Conservation (phyloP, 2,113 vertebrate species). For the Carassius gibelio region DNA sequence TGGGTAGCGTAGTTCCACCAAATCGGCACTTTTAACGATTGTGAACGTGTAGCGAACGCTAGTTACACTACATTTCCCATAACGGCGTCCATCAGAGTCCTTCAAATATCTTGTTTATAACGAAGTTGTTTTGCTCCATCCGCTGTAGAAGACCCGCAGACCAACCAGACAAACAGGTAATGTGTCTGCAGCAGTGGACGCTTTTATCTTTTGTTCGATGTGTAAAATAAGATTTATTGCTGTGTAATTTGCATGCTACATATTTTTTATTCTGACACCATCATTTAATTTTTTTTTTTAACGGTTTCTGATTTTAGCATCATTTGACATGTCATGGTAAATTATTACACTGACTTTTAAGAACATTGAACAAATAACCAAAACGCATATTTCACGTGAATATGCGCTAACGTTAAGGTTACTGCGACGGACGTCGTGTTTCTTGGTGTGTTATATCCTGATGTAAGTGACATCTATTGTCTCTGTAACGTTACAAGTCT, state of each 20-base stretch:
- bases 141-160: constrained; percentile 55
- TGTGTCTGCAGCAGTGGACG: constrained; percentile 40
- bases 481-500: not conserved
- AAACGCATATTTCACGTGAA: not conserved
- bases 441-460: not conserved
- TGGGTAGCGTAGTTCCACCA: constrained; percentile 56
- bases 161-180: constrained; percentile 49
- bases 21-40: no score
- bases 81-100: not conserved
- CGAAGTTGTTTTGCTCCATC: constrained; percentile 58
- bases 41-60: not conserved
- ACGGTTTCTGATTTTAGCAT: not conserved
- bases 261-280: not conserved
- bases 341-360: not conserved
- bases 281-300: not conserved
- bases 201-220: not conserved
- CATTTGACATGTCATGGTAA: not conserved
- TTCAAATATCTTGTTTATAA: constrained; percentile 62
- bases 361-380: not conserved
- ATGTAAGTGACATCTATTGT: constrained; percentile 33
- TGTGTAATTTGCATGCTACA: not conserved
- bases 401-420: not conserved
- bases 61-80: constrained; percentile 62
- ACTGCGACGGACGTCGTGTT: not conserved
- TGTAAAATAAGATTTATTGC: not conserved